phyloP scores from a whole-genome alignment of 2,797 vertebrate genomes.

The Acanthornis magna region DNA sequence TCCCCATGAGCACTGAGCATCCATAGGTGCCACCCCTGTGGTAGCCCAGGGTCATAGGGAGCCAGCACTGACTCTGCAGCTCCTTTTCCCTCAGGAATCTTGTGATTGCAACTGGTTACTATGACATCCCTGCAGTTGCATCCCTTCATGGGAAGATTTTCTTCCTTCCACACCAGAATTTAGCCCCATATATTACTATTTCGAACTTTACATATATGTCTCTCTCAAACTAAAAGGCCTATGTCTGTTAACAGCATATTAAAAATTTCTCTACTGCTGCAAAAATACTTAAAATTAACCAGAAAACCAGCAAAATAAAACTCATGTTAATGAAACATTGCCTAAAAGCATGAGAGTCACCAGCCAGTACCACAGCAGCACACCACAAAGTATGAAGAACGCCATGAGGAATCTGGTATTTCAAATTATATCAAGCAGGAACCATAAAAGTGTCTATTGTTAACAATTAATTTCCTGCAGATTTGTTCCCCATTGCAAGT shows the following conservation, averaged over 20 bases:
- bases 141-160: not conserved
- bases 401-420: fast-evolving
- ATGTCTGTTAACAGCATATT: not conserved
- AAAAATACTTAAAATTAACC: not conserved
- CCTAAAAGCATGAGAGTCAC: not conserved
- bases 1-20: no score
- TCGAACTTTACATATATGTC: not conserved
- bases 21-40: fast-evolving
- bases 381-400: not conserved
- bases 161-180: not conserved
- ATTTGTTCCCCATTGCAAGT: not conserved
- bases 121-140: fast-evolving
- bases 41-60: not conserved
- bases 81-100: not conserved
- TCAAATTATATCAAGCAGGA: not conserved
- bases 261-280: not conserved
- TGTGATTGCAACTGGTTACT: not conserved
- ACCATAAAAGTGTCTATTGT: not conserved
- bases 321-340: not conserved
- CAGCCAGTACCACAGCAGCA: not conserved
- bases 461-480: not conserved
- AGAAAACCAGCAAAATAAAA: not conserved
- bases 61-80: not conserved
- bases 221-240: not conserved
- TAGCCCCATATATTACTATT: not conserved